These are phyloP conservation scores for Penaeus monodon DNA, from an alignment of 2,888 invertebrate species.

Conservation along the genomic window DNA sequence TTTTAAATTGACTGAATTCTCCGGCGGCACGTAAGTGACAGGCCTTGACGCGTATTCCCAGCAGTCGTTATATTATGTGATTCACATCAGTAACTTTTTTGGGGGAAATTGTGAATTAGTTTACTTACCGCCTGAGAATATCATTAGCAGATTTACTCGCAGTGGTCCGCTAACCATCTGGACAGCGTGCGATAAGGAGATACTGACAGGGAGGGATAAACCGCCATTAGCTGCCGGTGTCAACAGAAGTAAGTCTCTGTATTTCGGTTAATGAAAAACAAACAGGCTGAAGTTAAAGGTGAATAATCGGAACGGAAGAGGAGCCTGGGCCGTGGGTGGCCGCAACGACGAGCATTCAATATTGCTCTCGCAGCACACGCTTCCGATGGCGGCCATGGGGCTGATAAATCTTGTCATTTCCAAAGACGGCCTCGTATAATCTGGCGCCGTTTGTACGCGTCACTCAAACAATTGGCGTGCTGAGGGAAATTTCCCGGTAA, in stretches of 20 bases:
- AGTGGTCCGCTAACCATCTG: no score
- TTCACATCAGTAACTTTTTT: no score
- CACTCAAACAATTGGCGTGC: constrained; percentile 7
- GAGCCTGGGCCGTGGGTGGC: not conserved
- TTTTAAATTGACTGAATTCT: no score
- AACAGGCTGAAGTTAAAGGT: constrained; percentile 12
- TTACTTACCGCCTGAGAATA: no score
- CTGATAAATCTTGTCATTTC: not conserved
- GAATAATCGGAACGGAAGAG: not conserved
- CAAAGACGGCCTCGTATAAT: not conserved
- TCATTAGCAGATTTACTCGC: no score
- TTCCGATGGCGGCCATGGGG: not conserved
- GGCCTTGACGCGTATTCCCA: no score
- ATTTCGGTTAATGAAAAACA: constrained; percentile 20
- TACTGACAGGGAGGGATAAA: not conserved
- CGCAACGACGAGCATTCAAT: constrained; percentile 1
- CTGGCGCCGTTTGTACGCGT: not conserved
- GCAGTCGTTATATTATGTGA: no score
- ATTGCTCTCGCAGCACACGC: not conserved
- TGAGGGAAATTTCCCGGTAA: no score
- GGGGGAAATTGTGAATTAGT: no score
- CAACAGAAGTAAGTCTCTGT: not conserved
- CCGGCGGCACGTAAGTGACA: no score
- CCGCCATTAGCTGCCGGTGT: not conserved
- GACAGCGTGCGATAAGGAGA: no score